Evolutionary conservation across 2,113 vertebrate genomes (phyloP).

Genomic region (Pedetes capensis): DNA sequence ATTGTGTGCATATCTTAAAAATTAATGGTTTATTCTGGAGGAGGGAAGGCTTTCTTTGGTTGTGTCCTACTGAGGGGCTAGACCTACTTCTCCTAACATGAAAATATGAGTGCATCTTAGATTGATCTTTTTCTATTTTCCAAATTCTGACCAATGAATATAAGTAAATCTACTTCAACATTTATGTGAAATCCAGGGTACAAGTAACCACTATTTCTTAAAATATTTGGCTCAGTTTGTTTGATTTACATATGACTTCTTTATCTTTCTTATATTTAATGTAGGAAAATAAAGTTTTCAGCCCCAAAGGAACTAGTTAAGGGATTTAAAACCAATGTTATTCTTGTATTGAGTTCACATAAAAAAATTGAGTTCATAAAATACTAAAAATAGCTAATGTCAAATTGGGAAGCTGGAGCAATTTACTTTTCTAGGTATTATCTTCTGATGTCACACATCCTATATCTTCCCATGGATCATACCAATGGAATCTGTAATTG

Average conservation of each 20-base stretch:
- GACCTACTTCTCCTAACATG: neutral
- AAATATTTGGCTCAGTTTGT: constrained; percentile 77
- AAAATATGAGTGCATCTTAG: constrained; percentile 60
- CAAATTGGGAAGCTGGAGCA: constrained; percentile 27
- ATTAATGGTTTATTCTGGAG: neutral
- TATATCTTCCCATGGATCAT: neutral
- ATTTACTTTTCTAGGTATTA: constrained; percentile 55
- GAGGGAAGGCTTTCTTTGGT: constrained; percentile 7
- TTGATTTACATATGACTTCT: constrained; percentile 73
- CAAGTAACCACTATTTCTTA: constrained; percentile 66
- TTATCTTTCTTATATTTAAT: constrained; percentile 60
- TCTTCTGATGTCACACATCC: neutral
- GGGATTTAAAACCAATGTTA: constrained; percentile 66
- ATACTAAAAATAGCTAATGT: constrained; percentile 28
- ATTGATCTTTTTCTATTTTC: constrained; percentile 73
- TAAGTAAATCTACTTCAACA: constrained; percentile 79
- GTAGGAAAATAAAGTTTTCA: constrained; percentile 58
- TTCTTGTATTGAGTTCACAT: constrained; percentile 44
- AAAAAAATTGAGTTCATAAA: constrained; percentile 49
- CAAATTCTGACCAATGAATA: constrained; percentile 70
- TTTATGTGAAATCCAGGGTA: constrained; percentile 75
- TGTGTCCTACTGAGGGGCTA: constrained; percentile 53
- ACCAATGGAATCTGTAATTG: neutral
- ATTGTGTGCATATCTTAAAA: neutral
- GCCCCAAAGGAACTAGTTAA: constrained; percentile 25